Conservation (phyloP, 53 echinoderm and acorn worm genomes). For the Actinopyga echinites region DNA sequence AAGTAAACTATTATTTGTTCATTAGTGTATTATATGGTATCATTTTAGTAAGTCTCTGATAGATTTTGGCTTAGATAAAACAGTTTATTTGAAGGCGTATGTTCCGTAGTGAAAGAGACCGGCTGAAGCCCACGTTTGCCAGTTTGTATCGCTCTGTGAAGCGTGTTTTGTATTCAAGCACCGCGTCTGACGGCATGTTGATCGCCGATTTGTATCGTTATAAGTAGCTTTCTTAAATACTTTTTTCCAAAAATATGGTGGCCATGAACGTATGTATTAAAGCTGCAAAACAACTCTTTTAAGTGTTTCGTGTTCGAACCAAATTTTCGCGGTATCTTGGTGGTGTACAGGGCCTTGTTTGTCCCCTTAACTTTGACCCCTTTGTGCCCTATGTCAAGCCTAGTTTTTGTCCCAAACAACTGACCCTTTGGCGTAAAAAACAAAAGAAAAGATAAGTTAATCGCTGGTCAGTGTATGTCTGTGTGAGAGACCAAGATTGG, state of each 20-base stretch:
- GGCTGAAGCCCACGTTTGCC: conserved; percentile 5
- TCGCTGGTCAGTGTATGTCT: not conserved
- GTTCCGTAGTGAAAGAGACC: not conserved
- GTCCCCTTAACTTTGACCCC: conserved; percentile 57
- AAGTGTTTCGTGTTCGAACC: not conserved
- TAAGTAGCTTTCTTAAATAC: no score
- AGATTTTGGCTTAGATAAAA: conserved; percentile 1
- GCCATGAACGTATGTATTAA: no score
- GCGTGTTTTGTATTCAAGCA: conserved; percentile 4
- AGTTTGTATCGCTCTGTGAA: not conserved
- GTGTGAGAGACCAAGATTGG: not conserved
- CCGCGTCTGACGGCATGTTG: no score
- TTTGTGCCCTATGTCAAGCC: conserved; percentile 56
- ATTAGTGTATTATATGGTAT: conserved; percentile 6
- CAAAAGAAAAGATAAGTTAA: not conserved
- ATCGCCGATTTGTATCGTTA: no score
- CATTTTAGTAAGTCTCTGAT: not conserved
- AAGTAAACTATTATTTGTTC: conserved; percentile 5
- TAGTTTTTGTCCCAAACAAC: conserved; percentile 48
- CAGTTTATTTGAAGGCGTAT: conserved; percentile 19
- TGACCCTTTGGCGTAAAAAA: conserved; percentile 44
- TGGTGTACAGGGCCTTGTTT: conserved; percentile 35
- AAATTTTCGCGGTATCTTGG: conserved; percentile 45
- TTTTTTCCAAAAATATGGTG: no score
- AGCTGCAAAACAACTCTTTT: no score